Conservation (phyloP, 92 coral and sea anemone genomes). For the Porites cylindrica region DNA sequence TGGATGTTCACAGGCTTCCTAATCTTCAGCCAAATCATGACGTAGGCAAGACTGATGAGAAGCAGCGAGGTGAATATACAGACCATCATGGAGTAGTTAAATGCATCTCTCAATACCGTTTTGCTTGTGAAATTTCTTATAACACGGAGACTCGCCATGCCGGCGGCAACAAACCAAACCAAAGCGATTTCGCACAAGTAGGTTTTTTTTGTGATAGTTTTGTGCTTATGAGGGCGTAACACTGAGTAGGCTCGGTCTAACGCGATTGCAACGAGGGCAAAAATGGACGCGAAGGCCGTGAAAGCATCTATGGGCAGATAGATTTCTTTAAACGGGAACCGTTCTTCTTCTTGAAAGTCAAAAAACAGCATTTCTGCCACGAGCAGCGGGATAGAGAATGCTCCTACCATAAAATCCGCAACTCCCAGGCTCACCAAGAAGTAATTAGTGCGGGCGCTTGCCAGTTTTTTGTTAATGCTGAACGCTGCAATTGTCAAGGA, state of each 20-base stretch:
- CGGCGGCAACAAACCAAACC: slow-evolving; percentile 80
- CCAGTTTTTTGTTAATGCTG: slow-evolving; percentile 73
- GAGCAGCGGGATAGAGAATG: slow-evolving; percentile 85
- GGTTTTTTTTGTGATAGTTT: slow-evolving; percentile 53
- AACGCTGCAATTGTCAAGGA: slow-evolving; percentile 84
- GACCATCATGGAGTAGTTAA: slow-evolving; percentile 73
- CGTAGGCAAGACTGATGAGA: slow-evolving; percentile 70
- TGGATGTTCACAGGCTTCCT: slow-evolving; percentile 60
- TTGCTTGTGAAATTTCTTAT: slow-evolving; percentile 56
- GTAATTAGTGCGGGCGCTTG: slow-evolving; percentile 87
- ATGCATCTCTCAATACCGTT: slow-evolving; percentile 23
- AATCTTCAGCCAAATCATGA: slow-evolving; percentile 79
- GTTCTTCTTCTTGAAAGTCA: slow-evolving; percentile 10
- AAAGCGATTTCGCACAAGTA: slow-evolving; percentile 70
- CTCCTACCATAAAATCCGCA: slow-evolving; percentile 90
- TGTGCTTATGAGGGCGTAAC: slow-evolving; percentile 75
- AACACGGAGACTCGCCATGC: slow-evolving; percentile 68
- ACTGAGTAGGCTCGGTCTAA: slow-evolving; percentile 85
- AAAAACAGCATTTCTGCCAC: slow-evolving; percentile 74
- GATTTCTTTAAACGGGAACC: slow-evolving; percentile 51
- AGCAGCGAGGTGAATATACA: slow-evolving; percentile 67
- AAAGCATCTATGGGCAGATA: slow-evolving; percentile 79
- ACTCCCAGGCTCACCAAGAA: slow-evolving; percentile 87
- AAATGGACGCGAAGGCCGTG: slow-evolving; percentile 86
- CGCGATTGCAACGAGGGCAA: slow-evolving; percentile 83